Percentiles rank a stretch among this genome's conserved stretches.
These are phyloP conservation scores for Dendrolimus kikuchii DNA, from an alignment of 1,140 invertebrate genomes.

Conservation along the genomic window DNA sequence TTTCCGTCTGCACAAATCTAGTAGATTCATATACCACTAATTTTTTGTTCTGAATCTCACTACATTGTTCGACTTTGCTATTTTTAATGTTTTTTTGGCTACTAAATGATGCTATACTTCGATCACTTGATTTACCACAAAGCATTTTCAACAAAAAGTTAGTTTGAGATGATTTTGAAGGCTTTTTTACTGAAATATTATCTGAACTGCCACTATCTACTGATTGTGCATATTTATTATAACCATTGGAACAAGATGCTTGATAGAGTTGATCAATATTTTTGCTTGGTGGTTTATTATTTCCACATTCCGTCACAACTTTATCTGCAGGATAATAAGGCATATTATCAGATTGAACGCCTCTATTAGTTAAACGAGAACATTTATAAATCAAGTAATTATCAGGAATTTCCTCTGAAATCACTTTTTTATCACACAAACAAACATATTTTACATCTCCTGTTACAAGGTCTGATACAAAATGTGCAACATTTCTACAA, in stretches of 20 bases:
- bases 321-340: neutral
- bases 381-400: constrained; percentile 55
- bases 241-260: neutral
- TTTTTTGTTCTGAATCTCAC: constrained; percentile 10
- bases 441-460: constrained; percentile 53
- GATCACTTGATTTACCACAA: constrained; percentile 15
- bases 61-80: neutral
- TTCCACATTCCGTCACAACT: neutral
- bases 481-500: constrained; percentile 13
- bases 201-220: constrained; percentile 9
- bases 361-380: constrained; percentile 27
- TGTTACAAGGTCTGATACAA: constrained; percentile 20
- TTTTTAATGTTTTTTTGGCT: constrained; percentile 12
- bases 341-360: constrained; percentile 6
- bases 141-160: constrained; percentile 29
- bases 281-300: neutral
- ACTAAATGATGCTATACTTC: constrained; percentile 17
- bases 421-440: constrained; percentile 33
- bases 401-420: constrained; percentile 27
- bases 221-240: neutral
- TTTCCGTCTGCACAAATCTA: constrained; percentile 52
- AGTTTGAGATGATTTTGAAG: constrained; percentile 49
- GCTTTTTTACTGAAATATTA: constrained; percentile 13
- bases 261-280: neutral
- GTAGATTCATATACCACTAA: constrained; percentile 31